Evolutionary conservation across 2,888 invertebrate species (phyloP).

Genomic region (Trilocha varians): DNA sequence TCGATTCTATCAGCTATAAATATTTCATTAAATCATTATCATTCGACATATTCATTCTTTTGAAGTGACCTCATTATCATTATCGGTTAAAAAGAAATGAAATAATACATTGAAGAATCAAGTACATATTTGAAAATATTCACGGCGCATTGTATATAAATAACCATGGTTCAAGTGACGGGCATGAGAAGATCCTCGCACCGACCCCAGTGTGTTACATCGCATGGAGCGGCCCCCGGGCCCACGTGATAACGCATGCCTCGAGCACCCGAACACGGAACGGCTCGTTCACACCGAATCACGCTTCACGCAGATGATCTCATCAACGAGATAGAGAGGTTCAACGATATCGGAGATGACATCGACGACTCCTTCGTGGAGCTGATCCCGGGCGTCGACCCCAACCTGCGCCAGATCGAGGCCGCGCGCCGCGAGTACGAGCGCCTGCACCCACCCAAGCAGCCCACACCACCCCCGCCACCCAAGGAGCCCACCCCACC

Average conservation of each 20-base stretch:
- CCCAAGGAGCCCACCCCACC: conserved; percentile 23
- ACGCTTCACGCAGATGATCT: conserved; percentile 81
- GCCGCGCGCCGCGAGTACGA: conserved; percentile 40
- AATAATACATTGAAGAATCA: neutral
- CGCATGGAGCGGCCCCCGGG: conserved; percentile 27
- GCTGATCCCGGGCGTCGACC: conserved; percentile 75
- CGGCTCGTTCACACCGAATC: too few relatives aligned
- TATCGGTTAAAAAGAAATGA: neutral
- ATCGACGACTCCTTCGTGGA: conserved; percentile 95
- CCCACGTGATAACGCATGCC: conserved; percentile 39
- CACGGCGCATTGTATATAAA: conserved; percentile 31
- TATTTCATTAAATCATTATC: conserved; percentile 18
- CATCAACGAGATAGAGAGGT: conserved; percentile 91
- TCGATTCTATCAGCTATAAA: conserved; percentile 69
- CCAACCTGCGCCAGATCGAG: conserved; percentile 46
- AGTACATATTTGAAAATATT: neutral
- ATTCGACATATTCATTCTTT: conserved; percentile 15
- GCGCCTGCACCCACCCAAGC: conserved; percentile 25
- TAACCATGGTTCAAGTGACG: conserved; percentile 41
- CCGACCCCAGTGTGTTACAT: conserved; percentile 33
- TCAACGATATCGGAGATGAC: conserved; percentile 93
- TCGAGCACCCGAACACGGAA: too few relatives aligned
- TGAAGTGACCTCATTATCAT: neutral
- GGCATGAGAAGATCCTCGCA: conserved; percentile 36
- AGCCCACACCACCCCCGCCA: conserved; percentile 23